These are phyloP conservation scores for Iselma pallidipennis DNA, from an alignment of 2,888 invertebrate genomes.

Conservation along the genomic window DNA sequence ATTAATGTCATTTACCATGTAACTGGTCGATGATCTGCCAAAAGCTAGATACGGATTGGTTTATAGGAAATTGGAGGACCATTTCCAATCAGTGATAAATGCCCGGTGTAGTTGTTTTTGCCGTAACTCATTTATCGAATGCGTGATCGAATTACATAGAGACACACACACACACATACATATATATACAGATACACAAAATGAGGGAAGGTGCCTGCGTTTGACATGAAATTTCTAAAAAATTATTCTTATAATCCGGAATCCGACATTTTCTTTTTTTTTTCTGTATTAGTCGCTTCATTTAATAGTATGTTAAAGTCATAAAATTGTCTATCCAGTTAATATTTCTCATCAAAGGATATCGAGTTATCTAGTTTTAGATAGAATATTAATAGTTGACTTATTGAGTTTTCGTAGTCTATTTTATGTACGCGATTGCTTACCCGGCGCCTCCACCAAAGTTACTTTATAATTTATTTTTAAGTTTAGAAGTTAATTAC, in stretches of 20 bases:
- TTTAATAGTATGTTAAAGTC: no score
- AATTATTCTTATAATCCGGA: no score
- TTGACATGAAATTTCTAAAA: neutral
- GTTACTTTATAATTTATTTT: neutral
- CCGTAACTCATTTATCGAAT: constrained; percentile 20
- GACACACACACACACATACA: neutral
- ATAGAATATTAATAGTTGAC: neutral
- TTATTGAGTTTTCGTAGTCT: neutral
- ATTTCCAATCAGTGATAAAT: constrained; percentile 22
- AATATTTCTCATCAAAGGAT: neutral
- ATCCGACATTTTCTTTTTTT: no score
- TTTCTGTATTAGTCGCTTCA: no score
- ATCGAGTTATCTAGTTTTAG: neutral
- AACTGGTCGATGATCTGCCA: neutral
- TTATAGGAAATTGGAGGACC: constrained; percentile 12
- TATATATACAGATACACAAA: no score
- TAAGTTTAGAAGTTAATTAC: no score
- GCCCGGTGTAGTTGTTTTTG: constrained; percentile 21
- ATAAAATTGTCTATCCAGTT: neutral
- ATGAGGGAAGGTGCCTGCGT: neutral
- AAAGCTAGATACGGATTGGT: neutral
- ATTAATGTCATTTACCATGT: neutral
- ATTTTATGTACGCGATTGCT: neutral
- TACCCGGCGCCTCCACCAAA: neutral
- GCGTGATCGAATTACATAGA: constrained; percentile 13